Evolutionary conservation across 2,113 vertebrate genomes (phyloP).

Genomic region (Perca schrenkii): DNA sequence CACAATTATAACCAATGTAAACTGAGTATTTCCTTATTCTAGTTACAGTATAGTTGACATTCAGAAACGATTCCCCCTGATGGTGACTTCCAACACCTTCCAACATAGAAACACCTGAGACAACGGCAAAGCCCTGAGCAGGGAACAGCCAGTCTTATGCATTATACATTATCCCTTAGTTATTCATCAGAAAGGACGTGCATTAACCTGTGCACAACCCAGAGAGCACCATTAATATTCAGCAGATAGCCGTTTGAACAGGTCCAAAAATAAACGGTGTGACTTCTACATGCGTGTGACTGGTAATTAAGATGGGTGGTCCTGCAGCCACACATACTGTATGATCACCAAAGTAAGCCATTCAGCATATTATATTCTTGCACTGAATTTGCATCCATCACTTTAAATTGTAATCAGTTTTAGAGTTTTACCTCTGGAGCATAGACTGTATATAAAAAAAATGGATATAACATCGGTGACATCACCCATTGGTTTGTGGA

Average conservation of each 20-base stretch:
- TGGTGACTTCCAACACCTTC: conserved; percentile 36
- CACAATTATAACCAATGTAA: not conserved
- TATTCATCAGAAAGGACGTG: conserved; percentile 72
- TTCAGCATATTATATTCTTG: not conserved
- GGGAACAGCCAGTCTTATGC: conserved; percentile 55
- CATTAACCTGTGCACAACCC: conserved; percentile 72
- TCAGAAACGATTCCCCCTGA: conserved; percentile 15
- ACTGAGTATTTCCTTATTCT: not conserved
- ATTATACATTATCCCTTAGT: conserved; percentile 77
- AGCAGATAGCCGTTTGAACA: conserved; percentile 59
- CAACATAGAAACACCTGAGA: conserved; percentile 50
- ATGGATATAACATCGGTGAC: no score
- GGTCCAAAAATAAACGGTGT: conserved; percentile 54
- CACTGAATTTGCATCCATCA: not conserved
- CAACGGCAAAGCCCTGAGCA: conserved; percentile 51
- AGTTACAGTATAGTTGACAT: conserved; percentile 9
- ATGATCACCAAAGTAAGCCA: not conserved
- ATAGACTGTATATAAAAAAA: no score
- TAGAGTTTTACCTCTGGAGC: not conserved
- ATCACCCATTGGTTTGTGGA: no score
- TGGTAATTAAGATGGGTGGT: conserved; percentile 46
- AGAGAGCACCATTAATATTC: conserved; percentile 73
- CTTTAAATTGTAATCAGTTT: not conserved
- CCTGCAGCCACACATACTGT: conserved; percentile 16
- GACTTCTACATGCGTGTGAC: conserved; percentile 19